Evolutionary conservation across 2,888 invertebrate genomes (phyloP), one percentile per base, ranked within the genome.

Genomic region (Drosophila mercatorum): DNA sequence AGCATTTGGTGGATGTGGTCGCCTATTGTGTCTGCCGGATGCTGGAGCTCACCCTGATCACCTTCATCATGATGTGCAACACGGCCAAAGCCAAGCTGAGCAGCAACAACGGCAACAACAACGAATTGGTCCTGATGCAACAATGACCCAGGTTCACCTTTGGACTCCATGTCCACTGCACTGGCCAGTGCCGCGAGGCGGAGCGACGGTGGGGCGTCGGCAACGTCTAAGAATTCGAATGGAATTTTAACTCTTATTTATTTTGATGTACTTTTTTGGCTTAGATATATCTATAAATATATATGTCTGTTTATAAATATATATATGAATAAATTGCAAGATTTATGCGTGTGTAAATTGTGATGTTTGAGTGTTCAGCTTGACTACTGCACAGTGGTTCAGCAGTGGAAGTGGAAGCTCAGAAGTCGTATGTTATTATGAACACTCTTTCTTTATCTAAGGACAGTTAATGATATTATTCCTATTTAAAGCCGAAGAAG

Each of bases 21-120:
- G 90, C 88, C 60, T 91, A 82, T 71, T 90, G 91, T 69, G 86
- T 91, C 53, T 90, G 90, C 78, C 91, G 89, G 31, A 83, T 90
- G 65, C 55, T 91, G 78, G 91, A 92, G 81, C 69, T 88, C 41
- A 83, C 91, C n/a, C 68, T 92, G 65, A 61, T 88, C 65, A 82
- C 81, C 58, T 77, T 89, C 53, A 88, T 88, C 85, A 89, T 92
- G 91, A 82, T 90, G 74, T 90, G 87, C 68, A 83, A 71, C 66
- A 76, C 82, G 47, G 75, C 78, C 66, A 87, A 72, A 58, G 58
- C 78, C 65, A 77, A 75, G 68, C 69, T 69, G 53, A 65, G 61
- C 73, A 36, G 14, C 59, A 56, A 49, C 51, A 81, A 56, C 44
- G 77, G 56, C 51, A 81, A 56, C 47, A 81, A 59, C 52, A 78